A percentile compares a stretch with the other conserved stretches of the same genome.
Conservation (phyloP, 1,140 invertebrate species). For the Lucilia cuprina region DNA sequence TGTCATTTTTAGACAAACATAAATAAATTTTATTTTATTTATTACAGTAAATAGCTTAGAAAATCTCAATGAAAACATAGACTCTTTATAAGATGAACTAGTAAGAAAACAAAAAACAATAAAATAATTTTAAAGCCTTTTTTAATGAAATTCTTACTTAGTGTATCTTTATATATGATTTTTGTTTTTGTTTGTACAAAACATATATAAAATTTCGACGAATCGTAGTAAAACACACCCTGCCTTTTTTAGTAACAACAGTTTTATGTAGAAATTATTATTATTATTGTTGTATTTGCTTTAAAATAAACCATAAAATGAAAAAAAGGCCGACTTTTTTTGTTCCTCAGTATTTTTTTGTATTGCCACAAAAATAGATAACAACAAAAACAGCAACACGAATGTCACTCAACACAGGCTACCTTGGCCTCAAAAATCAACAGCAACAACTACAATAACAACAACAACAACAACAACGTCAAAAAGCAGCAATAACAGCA, state of each 20-base stretch:
- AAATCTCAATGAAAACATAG: no score
- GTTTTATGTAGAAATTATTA: background rate
- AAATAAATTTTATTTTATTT: no score
- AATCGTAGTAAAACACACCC: background rate
- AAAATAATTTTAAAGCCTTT: no score
- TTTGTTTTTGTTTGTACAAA: no score
- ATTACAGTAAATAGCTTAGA: no score
- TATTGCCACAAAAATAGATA: slow-evolving; percentile 31
- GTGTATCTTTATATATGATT: no score
- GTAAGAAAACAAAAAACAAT: no score
- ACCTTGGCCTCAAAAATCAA: slow-evolving; percentile 31
- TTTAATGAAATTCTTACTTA: no score
- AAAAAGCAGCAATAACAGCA: background rate
- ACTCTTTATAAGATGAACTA: no score
- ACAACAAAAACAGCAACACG: slow-evolving; percentile 14
- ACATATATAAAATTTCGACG: no score
- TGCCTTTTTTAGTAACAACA: background rate
- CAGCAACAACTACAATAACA: background rate
- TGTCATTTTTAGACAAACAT: no score
- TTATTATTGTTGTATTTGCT: background rate
- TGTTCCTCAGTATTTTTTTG: background rate
- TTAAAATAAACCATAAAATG: slow-evolving; percentile 19
- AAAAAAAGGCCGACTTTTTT: slow-evolving; percentile 23
- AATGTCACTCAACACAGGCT: slow-evolving; percentile 33
- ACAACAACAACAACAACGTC: background rate